Evolutionary conservation across 2,113 vertebrate genomes (phyloP).

Genomic region (zebrafish (Danio rerio)): GRCz12tu NC_133182.1:12039001-12039500

Average conservation of each 20-base stretch:
- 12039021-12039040: too few relatives aligned
- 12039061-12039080: neutral
- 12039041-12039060: too few relatives aligned
- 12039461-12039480: conserved; percentile 24
- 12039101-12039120: neutral
- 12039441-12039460: neutral
- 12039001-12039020: too few relatives aligned
- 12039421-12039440: conserved; percentile 32
- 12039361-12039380: conserved; percentile 22
- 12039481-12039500: neutral
- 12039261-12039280: neutral
- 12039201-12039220: neutral
- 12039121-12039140: neutral
- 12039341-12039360: conserved; percentile 58
- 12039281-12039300: neutral
- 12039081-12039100: neutral
- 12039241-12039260: neutral
- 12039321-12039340: conserved; percentile 27
- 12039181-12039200: neutral
- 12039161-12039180: conserved; percentile 9
- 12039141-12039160: neutral
- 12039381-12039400: conserved; percentile 6
- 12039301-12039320: conserved; percentile 39
- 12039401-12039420: conserved; percentile 36
- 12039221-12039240: neutral